These are phyloP conservation scores for Mustela nigripes DNA, from an alignment of 2,113 vertebrate species.

Conservation along the genomic window DNA sequence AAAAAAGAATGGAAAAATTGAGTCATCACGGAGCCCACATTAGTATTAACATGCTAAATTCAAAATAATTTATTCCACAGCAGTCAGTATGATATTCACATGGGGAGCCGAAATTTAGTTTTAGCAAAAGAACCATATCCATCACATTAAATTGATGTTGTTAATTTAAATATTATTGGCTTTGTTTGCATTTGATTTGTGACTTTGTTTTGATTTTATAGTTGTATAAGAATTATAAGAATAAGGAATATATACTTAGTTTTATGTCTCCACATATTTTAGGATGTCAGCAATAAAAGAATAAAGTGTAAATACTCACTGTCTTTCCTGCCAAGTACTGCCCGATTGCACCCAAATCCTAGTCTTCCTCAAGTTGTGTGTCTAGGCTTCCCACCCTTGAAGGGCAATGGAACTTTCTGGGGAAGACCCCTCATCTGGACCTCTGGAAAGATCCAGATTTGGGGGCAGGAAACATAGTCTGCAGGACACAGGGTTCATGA, in stretches of 20 bases:
- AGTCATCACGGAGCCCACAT: conserved; percentile 36
- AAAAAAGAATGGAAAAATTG: conserved; percentile 42
- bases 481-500: neutral
- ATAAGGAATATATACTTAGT: conserved; percentile 13
- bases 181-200: conserved; percentile 69
- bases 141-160: conserved; percentile 63
- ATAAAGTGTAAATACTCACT: neutral
- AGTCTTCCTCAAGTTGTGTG: neutral
- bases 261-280: conserved; percentile 56
- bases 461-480: neutral
- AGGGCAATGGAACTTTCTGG: neutral
- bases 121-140: conserved; percentile 52
- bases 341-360: neutral
- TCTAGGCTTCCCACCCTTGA: neutral
- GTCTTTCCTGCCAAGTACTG: neutral
- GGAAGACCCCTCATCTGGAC: neutral
- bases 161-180: conserved; percentile 66
- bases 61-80: conserved; percentile 40
- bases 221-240: conserved; percentile 42
- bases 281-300: neutral
- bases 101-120: conserved; percentile 54
- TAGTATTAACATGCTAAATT: conserved; percentile 10
- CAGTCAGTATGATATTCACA: neutral
- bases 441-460: neutral
- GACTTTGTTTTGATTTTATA: conserved; percentile 61